phyloP scores from a whole-genome alignment of 2,888 invertebrate species.

The Macrophya alboannulata region DNA sequence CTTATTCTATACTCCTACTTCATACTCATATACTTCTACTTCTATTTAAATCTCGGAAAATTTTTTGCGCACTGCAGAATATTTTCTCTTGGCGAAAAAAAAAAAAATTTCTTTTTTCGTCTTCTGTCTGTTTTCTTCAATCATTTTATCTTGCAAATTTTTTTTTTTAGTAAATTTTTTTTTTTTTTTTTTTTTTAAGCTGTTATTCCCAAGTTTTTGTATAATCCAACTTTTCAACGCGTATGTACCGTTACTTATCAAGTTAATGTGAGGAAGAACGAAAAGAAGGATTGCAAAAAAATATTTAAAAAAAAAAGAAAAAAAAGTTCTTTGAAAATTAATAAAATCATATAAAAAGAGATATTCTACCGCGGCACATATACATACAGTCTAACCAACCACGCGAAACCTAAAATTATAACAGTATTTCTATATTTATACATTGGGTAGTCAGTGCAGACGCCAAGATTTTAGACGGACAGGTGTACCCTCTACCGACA shows the following conservation, averaged over 20 bases:
- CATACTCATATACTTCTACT: background rate
- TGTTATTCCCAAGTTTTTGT: background rate
- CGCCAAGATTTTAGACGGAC: conserved; percentile 52
- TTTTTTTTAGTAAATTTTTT: background rate
- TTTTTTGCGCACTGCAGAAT: background rate
- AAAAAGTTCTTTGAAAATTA: too few relatives aligned
- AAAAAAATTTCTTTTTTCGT: background rate
- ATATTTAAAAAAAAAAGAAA: too few relatives aligned
- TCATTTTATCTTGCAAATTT: background rate
- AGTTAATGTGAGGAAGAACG: too few relatives aligned
- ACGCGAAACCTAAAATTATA: conserved; percentile 44
- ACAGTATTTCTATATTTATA: conserved; percentile 32
- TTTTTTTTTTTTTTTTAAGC: background rate
- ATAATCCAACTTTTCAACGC: too few relatives aligned
- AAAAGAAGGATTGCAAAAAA: too few relatives aligned
- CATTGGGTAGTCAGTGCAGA: conserved; percentile 9
- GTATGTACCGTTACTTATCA: too few relatives aligned
- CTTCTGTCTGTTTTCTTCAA: too few relatives aligned
- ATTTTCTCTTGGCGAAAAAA: background rate
- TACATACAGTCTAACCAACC: background rate
- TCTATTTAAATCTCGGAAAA: background rate
- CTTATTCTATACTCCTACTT: background rate
- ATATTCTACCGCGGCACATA: background rate
- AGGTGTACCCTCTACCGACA: background rate
- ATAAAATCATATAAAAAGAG: too few relatives aligned